phyloP scores from a whole-genome alignment of 2,888 invertebrate genomes.

The Notocelia uddmanniana region DNA sequence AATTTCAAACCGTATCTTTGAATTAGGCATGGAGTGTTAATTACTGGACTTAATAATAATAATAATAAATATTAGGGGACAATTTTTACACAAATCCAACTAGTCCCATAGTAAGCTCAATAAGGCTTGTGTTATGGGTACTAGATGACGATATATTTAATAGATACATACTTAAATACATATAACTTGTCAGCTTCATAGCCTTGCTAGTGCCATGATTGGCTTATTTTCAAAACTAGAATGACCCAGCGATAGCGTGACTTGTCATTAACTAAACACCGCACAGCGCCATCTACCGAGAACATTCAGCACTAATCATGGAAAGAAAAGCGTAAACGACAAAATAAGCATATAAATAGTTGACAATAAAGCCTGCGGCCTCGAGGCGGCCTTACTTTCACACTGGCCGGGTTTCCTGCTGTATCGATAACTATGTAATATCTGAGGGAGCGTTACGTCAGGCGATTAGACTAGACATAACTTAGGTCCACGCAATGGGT shows the following conservation, averaged over 20 bases:
- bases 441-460: conserved; percentile 27
- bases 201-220: too few relatives aligned
- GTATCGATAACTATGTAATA: conserved; percentile 48
- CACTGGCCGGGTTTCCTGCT: conserved; percentile 57
- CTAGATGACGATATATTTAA: too few relatives aligned
- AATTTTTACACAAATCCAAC: too few relatives aligned
- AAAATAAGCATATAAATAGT: conserved; percentile 35
- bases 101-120: too few relatives aligned
- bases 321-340: neutral
- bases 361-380: conserved; percentile 50
- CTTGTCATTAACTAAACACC: neutral
- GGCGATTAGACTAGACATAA: neutral
- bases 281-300: neutral
- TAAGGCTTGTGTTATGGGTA: too few relatives aligned
- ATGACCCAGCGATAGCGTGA: neutral
- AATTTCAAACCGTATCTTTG: too few relatives aligned
- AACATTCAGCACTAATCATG: neutral
- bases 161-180: too few relatives aligned
- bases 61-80: too few relatives aligned
- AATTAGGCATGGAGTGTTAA: too few relatives aligned
- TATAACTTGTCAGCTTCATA: too few relatives aligned
- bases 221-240: too few relatives aligned
- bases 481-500: neutral
- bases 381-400: conserved; percentile 64
- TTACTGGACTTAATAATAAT: too few relatives aligned